Base-by-base conservation (phyloP, 2,113 vertebrate species). In the Elachura formosa region DNA sequence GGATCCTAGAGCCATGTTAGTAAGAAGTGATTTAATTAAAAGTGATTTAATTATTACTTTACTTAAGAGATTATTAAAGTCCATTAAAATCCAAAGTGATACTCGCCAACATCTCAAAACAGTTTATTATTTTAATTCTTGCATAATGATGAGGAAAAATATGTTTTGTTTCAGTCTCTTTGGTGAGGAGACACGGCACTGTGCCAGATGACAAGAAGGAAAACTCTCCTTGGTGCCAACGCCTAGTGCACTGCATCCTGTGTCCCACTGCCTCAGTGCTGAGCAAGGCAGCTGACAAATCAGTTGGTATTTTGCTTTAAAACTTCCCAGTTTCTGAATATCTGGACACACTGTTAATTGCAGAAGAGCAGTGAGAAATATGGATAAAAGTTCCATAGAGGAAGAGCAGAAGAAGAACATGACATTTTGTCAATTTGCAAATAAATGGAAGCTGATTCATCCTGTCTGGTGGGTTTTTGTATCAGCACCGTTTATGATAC, bases 391-490 rank as follows among this genome's bases (percentile, higher is more conserved):
- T n/a, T 78, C 55, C 52, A 45, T 0, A 84, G 62, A 56, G 63
- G 58, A 85, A 84, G 43, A 59, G 55, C 34, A 75, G 40, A 91
- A 80, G 61, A 91, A 84, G 92, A 94, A 91, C 52, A 1, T 24
- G 78, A 93, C 76, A 31, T 59, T 83, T 72, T 84, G 89, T 95
- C 87, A 93, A 22, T 55, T 36, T 62, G 89, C 56, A 17, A 90
- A 96, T 74, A 92, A 96, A 96, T 94, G 84, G 89, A 73, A 93
- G 93, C 56, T 91, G 85, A 97, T 72, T 95, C 89, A 89, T 86
- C 74, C 79, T 55, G 84, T 87, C 79, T 78, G 17, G 63, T 92
- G 54, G 68, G 87, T 62, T 96, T 93, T 92, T 15, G 0, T 89
- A 91, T 91, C 84, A 94, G 85, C 82, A 25, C 71, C 5, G 67